Conservation (phyloP, 2,797 vertebrate genomes). For the Schizothorax lantsangensis region DNA sequence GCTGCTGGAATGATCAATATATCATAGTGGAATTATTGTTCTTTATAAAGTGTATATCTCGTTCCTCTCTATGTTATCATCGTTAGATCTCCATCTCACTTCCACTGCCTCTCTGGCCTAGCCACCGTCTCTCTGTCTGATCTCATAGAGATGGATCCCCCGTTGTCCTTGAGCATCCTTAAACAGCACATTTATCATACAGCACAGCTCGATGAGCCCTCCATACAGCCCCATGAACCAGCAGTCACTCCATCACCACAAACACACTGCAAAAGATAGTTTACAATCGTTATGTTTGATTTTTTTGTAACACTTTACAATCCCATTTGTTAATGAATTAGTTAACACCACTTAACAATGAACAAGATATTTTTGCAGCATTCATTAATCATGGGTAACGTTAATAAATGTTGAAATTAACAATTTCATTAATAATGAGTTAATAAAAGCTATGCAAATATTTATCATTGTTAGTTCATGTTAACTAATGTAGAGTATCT, state of each 20-base stretch:
- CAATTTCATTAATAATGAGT: too few relatives aligned
- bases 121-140: constrained; percentile 42
- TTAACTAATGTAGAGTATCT: background rate
- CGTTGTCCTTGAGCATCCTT: constrained; percentile 59
- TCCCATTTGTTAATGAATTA: too few relatives aligned
- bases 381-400: too few relatives aligned
- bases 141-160: constrained; percentile 56
- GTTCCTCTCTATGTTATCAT: constrained; percentile 6
- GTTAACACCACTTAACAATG: too few relatives aligned
- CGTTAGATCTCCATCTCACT: constrained; percentile 22
- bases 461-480: background rate
- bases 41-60: constrained; percentile 10
- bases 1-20: constrained; percentile 51
- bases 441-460: background rate
- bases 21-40: constrained; percentile 47
- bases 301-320: too few relatives aligned
- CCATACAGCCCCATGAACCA: constrained; percentile 19
- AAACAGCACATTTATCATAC: constrained; percentile 59
- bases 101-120: constrained; percentile 27
- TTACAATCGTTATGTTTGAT: too few relatives aligned
- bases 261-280: background rate
- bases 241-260: constrained; percentile 49
- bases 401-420: too few relatives aligned
- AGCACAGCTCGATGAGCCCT: constrained; percentile 38
- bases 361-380: too few relatives aligned